phyloP scores from a whole-genome alignment of 37 sponge, comb jelly and placozoan species.

The Chondrilla cf. caribensis region DNA sequence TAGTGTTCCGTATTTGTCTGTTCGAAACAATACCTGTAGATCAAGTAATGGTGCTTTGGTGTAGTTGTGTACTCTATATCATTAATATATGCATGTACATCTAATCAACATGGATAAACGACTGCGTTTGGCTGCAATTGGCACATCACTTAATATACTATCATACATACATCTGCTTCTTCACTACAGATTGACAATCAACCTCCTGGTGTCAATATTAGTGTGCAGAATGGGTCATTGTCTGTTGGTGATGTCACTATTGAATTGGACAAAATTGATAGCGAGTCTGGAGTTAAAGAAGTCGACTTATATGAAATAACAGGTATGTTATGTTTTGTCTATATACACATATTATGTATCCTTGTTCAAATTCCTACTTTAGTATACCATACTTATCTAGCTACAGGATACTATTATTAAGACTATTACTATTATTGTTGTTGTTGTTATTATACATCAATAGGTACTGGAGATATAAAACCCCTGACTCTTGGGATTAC shows the following conservation, averaged over 20 bases:
- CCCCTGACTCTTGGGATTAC: conserved; percentile 4
- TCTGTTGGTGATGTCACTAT: not conserved
- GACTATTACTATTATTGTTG: too few species aligned
- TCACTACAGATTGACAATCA: conserved; percentile 3
- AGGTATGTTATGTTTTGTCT: not conserved
- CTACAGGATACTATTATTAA: too few species aligned
- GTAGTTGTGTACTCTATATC: too few species aligned
- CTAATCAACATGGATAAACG: too few species aligned
- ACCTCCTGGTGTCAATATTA: not conserved
- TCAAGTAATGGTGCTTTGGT: too few species aligned
- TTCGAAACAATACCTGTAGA: too few species aligned
- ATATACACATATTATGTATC: not conserved
- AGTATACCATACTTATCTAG: too few species aligned
- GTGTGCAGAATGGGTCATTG: not conserved
- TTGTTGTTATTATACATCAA: too few species aligned
- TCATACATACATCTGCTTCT: not conserved
- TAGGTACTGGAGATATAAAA: not conserved
- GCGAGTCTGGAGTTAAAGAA: conserved; percentile 7
- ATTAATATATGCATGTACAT: too few species aligned
- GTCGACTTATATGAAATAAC: conserved; percentile 11
- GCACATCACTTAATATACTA: not conserved
- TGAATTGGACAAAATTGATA: not conserved
- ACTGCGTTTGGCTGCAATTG: too few species aligned
- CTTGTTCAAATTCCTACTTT: too few species aligned
- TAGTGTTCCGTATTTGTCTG: too few species aligned